Base-by-base conservation (phyloP, 2,113 vertebrate species). In the Zonotrichia leucophrys region DNA sequence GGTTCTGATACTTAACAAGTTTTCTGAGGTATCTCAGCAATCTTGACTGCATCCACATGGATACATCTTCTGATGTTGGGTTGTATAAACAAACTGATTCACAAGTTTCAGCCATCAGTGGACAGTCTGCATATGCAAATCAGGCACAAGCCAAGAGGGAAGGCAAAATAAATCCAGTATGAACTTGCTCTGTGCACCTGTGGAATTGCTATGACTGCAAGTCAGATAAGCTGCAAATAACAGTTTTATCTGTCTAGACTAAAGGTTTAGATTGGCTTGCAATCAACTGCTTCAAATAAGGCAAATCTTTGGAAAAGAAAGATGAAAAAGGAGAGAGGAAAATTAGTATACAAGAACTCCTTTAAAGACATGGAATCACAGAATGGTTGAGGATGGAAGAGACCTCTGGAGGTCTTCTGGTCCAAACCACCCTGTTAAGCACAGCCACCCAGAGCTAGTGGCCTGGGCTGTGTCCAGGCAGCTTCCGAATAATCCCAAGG, bases 201-300 rank as follows among this genome's bases (percentile, higher is more conserved):
- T 66, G 81, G 93, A 87, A 95, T 8, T 83, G 52, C 84, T 58
- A 41, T 9, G 72, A 90, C 70, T 90, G 64, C 58, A 72, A 76
- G 74, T 27, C 67, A 93, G 88, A 92, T 96, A 95, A 93, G 80
- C 83, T 72, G 76, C 73, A 94, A 96, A 10, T 79, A 95, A 60
- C 35, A 87, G 52, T 83, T 95, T 90, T 96, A 95, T 94, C 94
- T 93, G 92, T 96, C 95, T 94, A 96, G 86, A 92, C 86, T 93
- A 87, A 89, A 94, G 66, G 69, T 94, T 95, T 93, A 88, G 92
- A 92, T 70, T 93, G 88, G 88, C 92, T 89, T 62, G 73, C 50
- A 75, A 53, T 68, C 92, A 90, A 46, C 59, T 68, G 69, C 73
- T 89, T 83, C 83, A 81, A 92, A 81, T 56, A 90, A 81, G 47